Evolutionary conservation across 2,797 vertebrate species (phyloP).

Genomic region (Champsocephalus esox): DNA sequence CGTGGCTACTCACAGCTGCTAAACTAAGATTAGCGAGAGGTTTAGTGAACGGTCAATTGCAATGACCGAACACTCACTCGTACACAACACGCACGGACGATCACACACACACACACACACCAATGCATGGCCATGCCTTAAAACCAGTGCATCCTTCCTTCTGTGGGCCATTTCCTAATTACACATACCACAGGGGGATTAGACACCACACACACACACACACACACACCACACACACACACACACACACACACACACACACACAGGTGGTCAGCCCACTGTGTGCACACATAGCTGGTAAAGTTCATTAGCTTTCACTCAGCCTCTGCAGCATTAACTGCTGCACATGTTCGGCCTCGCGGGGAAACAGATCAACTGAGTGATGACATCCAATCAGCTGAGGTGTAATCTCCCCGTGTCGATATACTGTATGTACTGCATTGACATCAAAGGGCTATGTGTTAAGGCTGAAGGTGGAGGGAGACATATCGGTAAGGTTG

Average conservation of each 20-base stretch:
- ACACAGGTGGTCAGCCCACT: conserved; percentile 37
- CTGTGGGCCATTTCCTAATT: no score
- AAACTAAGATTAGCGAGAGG: background rate
- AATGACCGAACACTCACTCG: background rate
- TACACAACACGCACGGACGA: no score
- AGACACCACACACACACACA: no score
- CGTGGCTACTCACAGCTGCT: background rate
- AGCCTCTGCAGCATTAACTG: background rate
- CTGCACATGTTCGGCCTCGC: conserved; percentile 1
- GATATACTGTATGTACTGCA: background rate
- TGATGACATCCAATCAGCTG: conserved; percentile 33
- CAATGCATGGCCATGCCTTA: no score
- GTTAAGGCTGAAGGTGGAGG: background rate
- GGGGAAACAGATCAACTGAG: conserved; percentile 11
- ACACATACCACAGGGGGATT: no score
- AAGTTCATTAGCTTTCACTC: conserved; percentile 55
- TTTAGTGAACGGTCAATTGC: background rate
- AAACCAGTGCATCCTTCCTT: no score
- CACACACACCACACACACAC: no score
- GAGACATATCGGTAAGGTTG: no score
- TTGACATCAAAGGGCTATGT: conserved; percentile 27
- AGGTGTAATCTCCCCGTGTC: conserved; percentile 3
- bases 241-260: no score
- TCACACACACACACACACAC: no score
- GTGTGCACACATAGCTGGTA: conserved; percentile 27